These are phyloP conservation scores for Notamacropus eugenii DNA, from an alignment of 2,797 vertebrate species.

Conservation along the genomic window DNA sequence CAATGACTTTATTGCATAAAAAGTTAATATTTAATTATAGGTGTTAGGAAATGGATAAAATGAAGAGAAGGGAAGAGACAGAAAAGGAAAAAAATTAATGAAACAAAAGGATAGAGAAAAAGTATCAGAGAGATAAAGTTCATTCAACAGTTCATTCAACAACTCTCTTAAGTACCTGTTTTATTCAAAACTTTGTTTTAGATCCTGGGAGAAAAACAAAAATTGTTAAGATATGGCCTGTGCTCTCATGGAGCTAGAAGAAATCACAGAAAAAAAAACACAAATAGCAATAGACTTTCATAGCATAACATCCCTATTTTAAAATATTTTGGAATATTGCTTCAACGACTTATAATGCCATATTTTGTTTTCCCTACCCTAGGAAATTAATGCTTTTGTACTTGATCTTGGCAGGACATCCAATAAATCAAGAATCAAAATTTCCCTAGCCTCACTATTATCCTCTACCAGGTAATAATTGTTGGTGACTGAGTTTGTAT, in stretches of 20 bases:
- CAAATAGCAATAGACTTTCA: background rate
- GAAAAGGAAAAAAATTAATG: conserved; percentile 1
- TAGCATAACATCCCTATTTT: background rate
- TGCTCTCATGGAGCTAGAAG: rapidly evolving
- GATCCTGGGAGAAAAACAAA: background rate
- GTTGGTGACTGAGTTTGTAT: too few relatives aligned
- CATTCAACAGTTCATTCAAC: background rate
- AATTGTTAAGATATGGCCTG: background rate
- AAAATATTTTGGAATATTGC: background rate
- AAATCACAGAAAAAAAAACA: background rate
- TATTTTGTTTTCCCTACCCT: background rate
- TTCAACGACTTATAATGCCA: background rate
- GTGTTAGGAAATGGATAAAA: background rate
- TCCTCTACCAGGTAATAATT: background rate
- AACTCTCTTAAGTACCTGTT: background rate
- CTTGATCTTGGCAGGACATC: background rate
- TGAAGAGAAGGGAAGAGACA: background rate
- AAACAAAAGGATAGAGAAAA: background rate
- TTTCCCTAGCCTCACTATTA: background rate
- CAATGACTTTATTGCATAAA: background rate
- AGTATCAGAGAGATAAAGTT: background rate
- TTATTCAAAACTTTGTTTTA: background rate
- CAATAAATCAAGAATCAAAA: background rate
- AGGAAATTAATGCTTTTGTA: background rate
- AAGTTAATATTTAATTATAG: background rate